Evolutionary conservation across 2,888 invertebrate genomes (phyloP).

Genomic region (Strigamia transsilvanica): DNA sequence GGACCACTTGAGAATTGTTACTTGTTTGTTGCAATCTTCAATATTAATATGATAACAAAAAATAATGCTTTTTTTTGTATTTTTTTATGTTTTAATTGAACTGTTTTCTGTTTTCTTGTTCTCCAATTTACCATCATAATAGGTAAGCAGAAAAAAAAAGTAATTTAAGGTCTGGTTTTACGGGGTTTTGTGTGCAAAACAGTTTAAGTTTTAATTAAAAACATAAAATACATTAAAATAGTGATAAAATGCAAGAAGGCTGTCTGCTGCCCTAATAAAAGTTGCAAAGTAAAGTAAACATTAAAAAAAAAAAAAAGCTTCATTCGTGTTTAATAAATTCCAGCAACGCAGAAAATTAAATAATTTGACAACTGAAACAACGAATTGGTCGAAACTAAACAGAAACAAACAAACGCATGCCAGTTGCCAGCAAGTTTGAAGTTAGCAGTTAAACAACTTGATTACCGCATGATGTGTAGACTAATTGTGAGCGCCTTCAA

Average conservation of each 20-base stretch:
- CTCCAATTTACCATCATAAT: not conserved
- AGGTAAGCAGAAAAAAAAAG: not conserved
- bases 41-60: no score
- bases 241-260: conserved; percentile 7
- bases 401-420: not conserved
- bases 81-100: no score
- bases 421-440: not conserved
- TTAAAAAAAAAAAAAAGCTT: not conserved
- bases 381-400: not conserved
- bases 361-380: not conserved
- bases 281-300: conserved; percentile 6
- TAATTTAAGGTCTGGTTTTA: conserved; percentile 11
- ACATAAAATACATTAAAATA: conserved; percentile 30
- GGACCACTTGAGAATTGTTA: no score
- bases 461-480: not conserved
- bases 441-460: conserved; percentile 13
- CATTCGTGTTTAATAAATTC: conserved; percentile 2
- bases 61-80: no score
- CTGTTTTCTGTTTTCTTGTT: not conserved
- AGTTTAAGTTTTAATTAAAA: conserved; percentile 11
- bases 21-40: no score
- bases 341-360: not conserved
- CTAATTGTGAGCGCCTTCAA: conserved; percentile 8
- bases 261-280: conserved; percentile 26
- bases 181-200: not conserved